These are phyloP conservation scores for Chrysolina oricalcia DNA, from an alignment of 2,888 invertebrate species.

Conservation along the genomic window DNA sequence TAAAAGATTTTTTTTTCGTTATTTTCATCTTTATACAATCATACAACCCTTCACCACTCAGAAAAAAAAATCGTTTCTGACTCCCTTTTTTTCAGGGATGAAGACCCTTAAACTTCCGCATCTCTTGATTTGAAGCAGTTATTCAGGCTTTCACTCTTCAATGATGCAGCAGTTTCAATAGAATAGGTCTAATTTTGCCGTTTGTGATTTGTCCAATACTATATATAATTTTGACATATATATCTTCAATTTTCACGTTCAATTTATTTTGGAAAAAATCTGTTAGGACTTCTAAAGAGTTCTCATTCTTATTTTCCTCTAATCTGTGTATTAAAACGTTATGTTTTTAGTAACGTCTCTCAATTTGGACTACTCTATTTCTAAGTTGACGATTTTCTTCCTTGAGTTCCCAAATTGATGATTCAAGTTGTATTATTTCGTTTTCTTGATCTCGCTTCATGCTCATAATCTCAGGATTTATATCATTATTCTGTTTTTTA, in stretches of 20 bases:
- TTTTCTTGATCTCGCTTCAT: background rate
- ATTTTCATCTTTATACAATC: no score
- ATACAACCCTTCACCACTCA: no score
- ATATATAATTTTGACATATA: no score
- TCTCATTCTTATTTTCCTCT: conserved; percentile 6
- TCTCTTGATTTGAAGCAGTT: no score
- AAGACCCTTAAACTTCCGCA: no score
- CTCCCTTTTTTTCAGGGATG: no score
- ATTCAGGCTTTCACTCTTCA: background rate
- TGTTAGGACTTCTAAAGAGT: background rate
- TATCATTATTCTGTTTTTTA: background rate
- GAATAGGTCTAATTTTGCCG: no score
- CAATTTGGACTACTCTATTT: conserved; percentile 3
- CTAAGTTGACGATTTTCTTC: background rate
- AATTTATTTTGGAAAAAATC: background rate
- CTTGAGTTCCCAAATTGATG: background rate
- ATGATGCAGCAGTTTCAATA: conserved; percentile 4
- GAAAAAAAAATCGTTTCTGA: no score
- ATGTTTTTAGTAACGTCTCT: conserved; percentile 5
- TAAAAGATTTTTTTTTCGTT: no score
- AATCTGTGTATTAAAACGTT: background rate
- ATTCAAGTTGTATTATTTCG: conserved; percentile 4
- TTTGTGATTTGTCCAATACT: background rate
- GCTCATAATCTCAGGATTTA: background rate
- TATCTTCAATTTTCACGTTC: background rate